These are phyloP conservation scores for Oryzias sinensis DNA, from an alignment of 2,797 vertebrate genomes.

Conservation along the genomic window DNA sequence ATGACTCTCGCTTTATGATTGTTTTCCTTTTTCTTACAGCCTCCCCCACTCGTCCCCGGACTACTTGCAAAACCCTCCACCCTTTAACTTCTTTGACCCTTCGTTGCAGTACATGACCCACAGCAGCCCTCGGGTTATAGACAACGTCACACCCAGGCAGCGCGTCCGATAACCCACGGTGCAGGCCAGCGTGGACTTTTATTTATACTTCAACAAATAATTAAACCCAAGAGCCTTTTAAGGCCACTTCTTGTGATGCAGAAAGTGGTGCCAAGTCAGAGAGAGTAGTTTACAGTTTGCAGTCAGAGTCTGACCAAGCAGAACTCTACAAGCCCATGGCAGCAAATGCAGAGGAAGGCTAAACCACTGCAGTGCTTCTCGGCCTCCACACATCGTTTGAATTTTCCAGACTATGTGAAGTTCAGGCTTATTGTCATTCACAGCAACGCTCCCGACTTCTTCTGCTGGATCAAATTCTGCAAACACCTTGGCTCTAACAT, in stretches of 20 bases:
- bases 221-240: constrained; percentile 48
- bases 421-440: constrained; percentile 6
- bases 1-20: constrained; percentile 18
- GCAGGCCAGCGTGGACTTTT: constrained; percentile 9
- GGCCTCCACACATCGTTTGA: constrained; percentile 56
- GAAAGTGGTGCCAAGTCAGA: constrained; percentile 33
- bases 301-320: constrained; percentile 58
- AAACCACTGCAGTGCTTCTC: constrained; percentile 65
- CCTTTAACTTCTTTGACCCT: constrained; percentile 77
- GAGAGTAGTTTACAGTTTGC: constrained; percentile 22
- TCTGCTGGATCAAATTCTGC: constrained; percentile 4
- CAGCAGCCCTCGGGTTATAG: constrained; percentile 74
- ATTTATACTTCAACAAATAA: constrained; percentile 50
- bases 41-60: constrained; percentile 71
- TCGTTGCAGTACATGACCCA: constrained; percentile 79
- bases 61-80: constrained; percentile 64
- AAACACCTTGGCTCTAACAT: constrained; percentile 1
- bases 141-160: constrained; percentile 61
- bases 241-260: constrained; percentile 35
- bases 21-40: constrained; percentile 51
- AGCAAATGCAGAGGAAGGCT: constrained; percentile 50
- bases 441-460: background rate
- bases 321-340: constrained; percentile 54
- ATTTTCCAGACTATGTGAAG: constrained; percentile 33
- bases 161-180: constrained; percentile 45